A percentile compares a stretch with the other conserved stretches of the same genome.
phyloP scores from a whole-genome alignment of 2,113 vertebrate species.

The Antechinus stuartii region DNA sequence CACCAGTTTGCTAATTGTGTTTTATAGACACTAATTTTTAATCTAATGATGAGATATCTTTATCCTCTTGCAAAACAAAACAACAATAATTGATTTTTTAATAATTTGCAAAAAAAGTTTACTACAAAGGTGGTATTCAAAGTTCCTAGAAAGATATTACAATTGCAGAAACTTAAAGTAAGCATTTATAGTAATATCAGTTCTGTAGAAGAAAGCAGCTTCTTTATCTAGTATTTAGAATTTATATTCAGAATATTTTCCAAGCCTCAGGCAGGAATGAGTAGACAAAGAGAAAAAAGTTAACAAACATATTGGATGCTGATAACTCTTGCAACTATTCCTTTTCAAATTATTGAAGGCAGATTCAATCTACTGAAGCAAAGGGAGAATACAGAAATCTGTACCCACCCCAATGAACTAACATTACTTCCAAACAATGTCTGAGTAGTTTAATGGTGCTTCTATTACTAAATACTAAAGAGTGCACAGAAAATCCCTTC shows the following conservation, averaged over 20 bases:
- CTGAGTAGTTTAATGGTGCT: not conserved
- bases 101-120: not conserved
- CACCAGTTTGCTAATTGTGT: constrained; percentile 11
- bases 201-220: not conserved
- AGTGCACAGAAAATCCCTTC: not conserved
- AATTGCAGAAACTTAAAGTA: not conserved
- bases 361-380: not conserved
- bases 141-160: not conserved
- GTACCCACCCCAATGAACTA: no score
- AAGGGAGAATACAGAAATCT: not conserved
- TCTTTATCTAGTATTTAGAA: not conserved
- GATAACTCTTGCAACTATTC: rapidly evolving
- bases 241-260: not conserved
- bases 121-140: not conserved
- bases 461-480: not conserved
- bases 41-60: constrained; percentile 19
- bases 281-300: not conserved
- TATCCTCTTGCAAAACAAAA: not conserved
- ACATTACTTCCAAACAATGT: not conserved
- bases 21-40: constrained; percentile 36
- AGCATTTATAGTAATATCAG: rapidly evolving
- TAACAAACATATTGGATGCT: not conserved
- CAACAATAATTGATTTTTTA: not conserved
- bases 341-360: not conserved
- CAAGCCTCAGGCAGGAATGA: not conserved